Conservation (phyloP, 2,888 invertebrate genomes). For the Calameuta idolon region DNA sequence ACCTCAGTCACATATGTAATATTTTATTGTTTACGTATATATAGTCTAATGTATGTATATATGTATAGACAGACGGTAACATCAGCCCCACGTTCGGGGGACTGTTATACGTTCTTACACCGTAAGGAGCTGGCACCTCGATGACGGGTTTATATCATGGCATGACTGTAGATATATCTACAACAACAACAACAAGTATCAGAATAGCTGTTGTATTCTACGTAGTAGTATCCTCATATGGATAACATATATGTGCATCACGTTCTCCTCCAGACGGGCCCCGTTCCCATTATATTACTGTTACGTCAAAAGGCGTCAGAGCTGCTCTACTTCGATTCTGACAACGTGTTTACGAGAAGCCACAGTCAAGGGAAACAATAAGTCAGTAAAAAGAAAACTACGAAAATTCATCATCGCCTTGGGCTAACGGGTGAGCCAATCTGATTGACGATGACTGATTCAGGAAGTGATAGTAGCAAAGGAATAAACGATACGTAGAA, state of each 20-base stretch:
- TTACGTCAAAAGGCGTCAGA: slow-evolving; percentile 40
- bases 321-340: neutral
- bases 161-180: neutral
- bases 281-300: slow-evolving; percentile 22
- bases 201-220: neutral
- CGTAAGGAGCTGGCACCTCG: neutral
- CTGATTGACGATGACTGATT: neutral
- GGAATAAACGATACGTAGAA: neutral
- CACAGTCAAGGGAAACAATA: neutral
- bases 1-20: neutral
- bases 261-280: slow-evolving; percentile 22
- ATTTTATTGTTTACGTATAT: neutral
- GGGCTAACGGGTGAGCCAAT: neutral
- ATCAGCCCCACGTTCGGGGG: neutral
- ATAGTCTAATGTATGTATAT: neutral
- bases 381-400: neutral
- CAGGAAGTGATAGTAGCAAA: neutral
- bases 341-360: neutral
- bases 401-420: neutral
- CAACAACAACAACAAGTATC: neutral
- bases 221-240: neutral
- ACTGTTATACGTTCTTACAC: neutral
- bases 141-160: neutral
- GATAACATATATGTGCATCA: slow-evolving; percentile 26
- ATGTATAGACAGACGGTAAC: neutral